A percentile compares a stretch with the other conserved stretches of the same genome.
phyloP scores from a whole-genome alignment of 2,888 invertebrate species.

The Lasioglossum oenotherae region DNA sequence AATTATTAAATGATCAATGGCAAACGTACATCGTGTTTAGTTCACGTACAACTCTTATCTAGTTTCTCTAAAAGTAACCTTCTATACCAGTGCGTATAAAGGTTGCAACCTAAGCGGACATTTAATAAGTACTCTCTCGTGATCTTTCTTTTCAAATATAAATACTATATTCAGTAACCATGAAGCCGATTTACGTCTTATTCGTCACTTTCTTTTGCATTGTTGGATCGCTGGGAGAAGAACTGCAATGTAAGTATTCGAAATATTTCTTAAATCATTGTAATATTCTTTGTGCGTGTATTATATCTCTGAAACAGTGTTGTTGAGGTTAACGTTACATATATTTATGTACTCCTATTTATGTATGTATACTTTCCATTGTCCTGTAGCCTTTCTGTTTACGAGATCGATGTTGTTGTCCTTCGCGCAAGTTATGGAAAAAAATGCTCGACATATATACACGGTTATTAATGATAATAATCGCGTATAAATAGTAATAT shows the following conservation, averaged over 20 bases:
- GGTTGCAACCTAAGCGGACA: slow-evolving; percentile 85
- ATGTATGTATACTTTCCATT: not conserved
- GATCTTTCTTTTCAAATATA: slow-evolving; percentile 41
- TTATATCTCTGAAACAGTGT: not conserved
- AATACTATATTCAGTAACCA: slow-evolving; percentile 60
- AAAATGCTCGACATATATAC: not conserved
- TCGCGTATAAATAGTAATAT: not conserved
- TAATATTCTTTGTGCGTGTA: not conserved
- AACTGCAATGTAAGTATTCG: slow-evolving; percentile 89
- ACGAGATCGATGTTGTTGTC: not conserved
- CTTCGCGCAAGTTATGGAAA: slow-evolving; percentile 6
- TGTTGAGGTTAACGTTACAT: slow-evolving; percentile 32
- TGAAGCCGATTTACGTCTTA: slow-evolving; percentile 85
- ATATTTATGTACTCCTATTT: too few relatives aligned
- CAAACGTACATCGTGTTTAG: slow-evolving; percentile 61
- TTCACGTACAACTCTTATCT: slow-evolving; percentile 65
- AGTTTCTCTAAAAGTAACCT: slow-evolving; percentile 85
- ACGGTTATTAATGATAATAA: not conserved
- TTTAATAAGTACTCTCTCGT: slow-evolving; percentile 46
- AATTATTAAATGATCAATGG: slow-evolving; percentile 70
- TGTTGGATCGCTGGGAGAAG: slow-evolving; percentile 84
- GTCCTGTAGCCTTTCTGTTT: slow-evolving; percentile 18
- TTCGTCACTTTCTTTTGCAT: slow-evolving; percentile 85
- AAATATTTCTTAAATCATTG: slow-evolving; percentile 45
- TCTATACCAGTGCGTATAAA: slow-evolving; percentile 97